Evolutionary conservation across 2,888 invertebrate genomes (phyloP).

Genomic region (Homarus gammarus): DNA sequence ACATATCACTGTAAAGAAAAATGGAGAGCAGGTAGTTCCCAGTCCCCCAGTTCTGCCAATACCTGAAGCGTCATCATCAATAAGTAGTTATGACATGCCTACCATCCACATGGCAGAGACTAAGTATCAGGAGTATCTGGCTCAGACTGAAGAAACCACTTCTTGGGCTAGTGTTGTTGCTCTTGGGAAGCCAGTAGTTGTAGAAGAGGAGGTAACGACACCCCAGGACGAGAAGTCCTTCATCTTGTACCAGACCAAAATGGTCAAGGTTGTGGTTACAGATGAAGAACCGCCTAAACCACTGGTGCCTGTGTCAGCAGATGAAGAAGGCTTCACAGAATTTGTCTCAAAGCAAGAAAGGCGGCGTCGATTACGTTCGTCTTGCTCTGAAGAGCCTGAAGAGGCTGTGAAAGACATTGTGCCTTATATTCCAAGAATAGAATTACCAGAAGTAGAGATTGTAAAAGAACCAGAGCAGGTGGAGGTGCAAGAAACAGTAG

Average conservation of each 20-base stretch:
- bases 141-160: neutral
- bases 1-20: neutral
- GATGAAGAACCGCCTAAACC: slow-evolving; percentile 58
- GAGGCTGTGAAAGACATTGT: slow-evolving; percentile 69
- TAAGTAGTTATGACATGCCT: slow-evolving; percentile 28
- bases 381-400: slow-evolving; percentile 68
- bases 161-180: slow-evolving; percentile 68
- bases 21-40: neutral
- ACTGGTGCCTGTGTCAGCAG: slow-evolving; percentile 6
- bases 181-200: slow-evolving; percentile 29
- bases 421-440: slow-evolving; percentile 70
- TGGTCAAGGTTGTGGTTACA: slow-evolving; percentile 59
- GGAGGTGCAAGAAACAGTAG: neutral
- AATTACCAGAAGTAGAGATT: slow-evolving; percentile 67
- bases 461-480: slow-evolving; percentile 39
- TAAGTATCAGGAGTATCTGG: slow-evolving; percentile 43
- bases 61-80: neutral
- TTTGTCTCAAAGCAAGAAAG: slow-evolving; percentile 70
- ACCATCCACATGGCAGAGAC: slow-evolving; percentile 31
- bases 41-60: neutral
- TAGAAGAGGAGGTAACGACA: slow-evolving; percentile 38
- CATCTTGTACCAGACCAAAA: slow-evolving; percentile 62
- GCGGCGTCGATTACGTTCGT: slow-evolving; percentile 65
- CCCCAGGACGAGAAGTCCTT: slow-evolving; percentile 61
- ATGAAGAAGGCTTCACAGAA: slow-evolving; percentile 71